Evolutionary conservation across 2,797 vertebrate species (phyloP).

Genomic region (Capromys pilorides): DNA sequence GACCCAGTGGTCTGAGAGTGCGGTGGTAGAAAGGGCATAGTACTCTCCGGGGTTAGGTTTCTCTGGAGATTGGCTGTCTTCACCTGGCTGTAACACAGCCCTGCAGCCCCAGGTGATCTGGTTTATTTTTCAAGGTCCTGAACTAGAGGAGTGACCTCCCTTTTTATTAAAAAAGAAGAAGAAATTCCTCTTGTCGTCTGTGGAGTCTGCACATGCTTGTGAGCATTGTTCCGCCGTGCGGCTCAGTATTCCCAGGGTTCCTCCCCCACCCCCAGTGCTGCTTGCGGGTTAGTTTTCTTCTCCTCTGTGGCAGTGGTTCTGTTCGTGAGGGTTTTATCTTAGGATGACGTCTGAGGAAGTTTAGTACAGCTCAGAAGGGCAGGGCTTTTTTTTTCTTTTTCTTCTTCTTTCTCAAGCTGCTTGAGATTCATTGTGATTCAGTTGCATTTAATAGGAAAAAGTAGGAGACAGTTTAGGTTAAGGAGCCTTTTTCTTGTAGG

Average conservation of each 20-base stretch:
- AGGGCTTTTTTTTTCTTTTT: conserved; percentile 22
- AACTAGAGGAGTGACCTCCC: conserved; percentile 45
- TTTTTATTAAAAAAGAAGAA: conserved; percentile 43
- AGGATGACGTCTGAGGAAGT: conserved; percentile 31
- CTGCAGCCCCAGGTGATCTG: background rate
- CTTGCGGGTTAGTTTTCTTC: conserved; percentile 27
- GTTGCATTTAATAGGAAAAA: conserved; percentile 55
- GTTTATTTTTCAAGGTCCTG: conserved; percentile 47
- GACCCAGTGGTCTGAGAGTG: background rate
- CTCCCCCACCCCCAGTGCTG: background rate
- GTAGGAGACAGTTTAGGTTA: background rate
- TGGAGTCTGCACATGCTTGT: conserved; percentile 62
- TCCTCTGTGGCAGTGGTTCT: conserved; percentile 47
- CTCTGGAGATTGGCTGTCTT: background rate
- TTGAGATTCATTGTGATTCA: conserved; percentile 46
- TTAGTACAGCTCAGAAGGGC: background rate
- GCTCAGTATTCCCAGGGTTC: conserved; percentile 46
- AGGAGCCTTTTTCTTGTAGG: background rate
- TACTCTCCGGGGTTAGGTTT: background rate
- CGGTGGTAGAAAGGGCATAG: background rate
- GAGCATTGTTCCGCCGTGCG: conserved; percentile 66
- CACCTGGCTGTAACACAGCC: background rate
- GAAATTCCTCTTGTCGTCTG: background rate
- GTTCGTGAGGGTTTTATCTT: conserved; percentile 72
- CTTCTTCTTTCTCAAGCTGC: conserved; percentile 40